Evolutionary conservation across 2,888 invertebrate species (phyloP).

Genomic region (Smittia aterrima): DNA sequence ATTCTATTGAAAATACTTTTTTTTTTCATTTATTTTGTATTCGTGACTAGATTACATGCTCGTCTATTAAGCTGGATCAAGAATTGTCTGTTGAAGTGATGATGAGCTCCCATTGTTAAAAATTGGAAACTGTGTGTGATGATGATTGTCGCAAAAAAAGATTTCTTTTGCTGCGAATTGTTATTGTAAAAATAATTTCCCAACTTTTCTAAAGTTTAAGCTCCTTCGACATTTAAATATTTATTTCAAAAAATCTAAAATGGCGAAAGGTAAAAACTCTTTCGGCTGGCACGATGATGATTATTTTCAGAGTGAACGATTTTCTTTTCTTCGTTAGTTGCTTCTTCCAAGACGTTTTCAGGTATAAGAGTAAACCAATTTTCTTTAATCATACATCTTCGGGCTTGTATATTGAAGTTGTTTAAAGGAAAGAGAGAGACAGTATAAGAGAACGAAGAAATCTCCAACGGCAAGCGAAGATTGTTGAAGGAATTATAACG

Average conservation of each 20-base stretch:
- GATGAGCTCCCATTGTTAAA: not conserved
- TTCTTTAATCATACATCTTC: conserved; percentile 41
- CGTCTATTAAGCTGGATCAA: conserved; percentile 56
- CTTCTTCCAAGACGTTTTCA: not conserved
- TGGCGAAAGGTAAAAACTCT: not conserved
- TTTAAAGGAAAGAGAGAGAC: not conserved
- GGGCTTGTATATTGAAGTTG: not conserved
- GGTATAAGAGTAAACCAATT: conserved; percentile 23
- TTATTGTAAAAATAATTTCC: no score
- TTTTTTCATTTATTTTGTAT: conserved; percentile 49
- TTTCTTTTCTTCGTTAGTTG: not conserved
- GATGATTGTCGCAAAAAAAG: not conserved
- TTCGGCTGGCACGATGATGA: not conserved
- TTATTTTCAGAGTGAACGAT: not conserved
- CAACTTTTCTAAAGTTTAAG: no score
- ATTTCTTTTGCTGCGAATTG: not conserved
- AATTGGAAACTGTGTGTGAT: not conserved
- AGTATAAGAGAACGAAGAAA: no score
- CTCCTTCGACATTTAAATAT: no score
- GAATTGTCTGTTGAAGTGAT: conserved; percentile 44
- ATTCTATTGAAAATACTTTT: not conserved
- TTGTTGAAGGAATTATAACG: not conserved
- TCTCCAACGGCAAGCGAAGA: not conserved
- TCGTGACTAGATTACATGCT: conserved; percentile 57
- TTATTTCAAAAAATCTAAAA: no score